Conservation (phyloP, 1,140 invertebrate species). For the Vanessa tameamea region DNA sequence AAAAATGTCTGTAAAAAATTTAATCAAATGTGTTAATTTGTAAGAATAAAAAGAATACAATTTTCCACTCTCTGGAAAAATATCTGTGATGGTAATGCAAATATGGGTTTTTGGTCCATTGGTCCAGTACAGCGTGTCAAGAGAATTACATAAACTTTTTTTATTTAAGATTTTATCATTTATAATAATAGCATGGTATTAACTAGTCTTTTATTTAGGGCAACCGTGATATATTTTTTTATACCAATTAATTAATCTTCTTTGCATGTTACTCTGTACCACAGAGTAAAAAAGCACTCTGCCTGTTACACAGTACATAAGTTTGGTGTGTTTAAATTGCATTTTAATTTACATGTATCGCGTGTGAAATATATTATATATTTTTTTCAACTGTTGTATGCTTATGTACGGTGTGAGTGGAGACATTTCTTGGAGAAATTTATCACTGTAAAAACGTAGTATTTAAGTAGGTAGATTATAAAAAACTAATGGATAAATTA, state of each 20-base stretch:
- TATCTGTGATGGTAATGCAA: no score
- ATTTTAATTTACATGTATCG: slow-evolving; percentile 12
- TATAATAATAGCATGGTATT: slow-evolving; percentile 5
- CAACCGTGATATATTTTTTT: slow-evolving; percentile 8
- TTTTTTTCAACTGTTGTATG: not conserved
- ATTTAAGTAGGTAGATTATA: slow-evolving; percentile 36
- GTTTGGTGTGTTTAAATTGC: slow-evolving; percentile 13
- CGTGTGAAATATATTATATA: not conserved
- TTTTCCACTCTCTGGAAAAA: no score
- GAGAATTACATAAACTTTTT: not conserved
- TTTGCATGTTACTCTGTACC: not conserved
- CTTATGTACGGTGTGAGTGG: slow-evolving; percentile 24
- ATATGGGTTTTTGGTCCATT: not conserved
- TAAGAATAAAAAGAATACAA: no score
- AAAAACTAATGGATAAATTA: slow-evolving; percentile 22
- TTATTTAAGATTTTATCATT: not conserved
- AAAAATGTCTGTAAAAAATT: no score
- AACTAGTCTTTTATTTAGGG: slow-evolving; percentile 18
- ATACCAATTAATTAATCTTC: not conserved
- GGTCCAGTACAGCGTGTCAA: not conserved
- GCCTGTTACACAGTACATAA: slow-evolving; percentile 16
- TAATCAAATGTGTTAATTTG: no score
- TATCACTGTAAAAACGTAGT: slow-evolving; percentile 27
- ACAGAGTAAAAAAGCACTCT: not conserved
- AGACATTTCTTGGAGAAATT: slow-evolving; percentile 9